A percentile compares a stretch with the other conserved stretches of the same genome.
Conservation (phyloP, 2,888 invertebrate genomes). For the Boloria selene region DNA sequence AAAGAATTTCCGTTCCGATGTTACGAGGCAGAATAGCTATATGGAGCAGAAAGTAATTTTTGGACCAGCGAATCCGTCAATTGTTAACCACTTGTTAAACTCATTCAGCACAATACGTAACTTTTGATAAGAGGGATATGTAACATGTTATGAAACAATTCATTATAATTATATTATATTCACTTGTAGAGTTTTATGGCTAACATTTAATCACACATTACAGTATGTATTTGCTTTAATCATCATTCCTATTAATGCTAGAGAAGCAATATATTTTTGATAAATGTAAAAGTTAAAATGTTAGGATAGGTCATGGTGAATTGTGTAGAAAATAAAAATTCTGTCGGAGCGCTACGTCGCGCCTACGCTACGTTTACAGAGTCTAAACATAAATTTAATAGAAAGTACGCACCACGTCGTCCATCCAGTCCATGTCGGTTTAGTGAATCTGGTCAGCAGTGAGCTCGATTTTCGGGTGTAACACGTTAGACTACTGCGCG, state of each 20-base stretch:
- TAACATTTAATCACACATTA: background rate
- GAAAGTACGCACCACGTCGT: constrained; percentile 75
- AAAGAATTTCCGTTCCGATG: constrained; percentile 40
- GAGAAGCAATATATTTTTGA: constrained; percentile 19
- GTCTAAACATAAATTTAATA: constrained; percentile 35
- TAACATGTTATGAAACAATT: constrained; percentile 15
- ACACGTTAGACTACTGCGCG: constrained; percentile 74
- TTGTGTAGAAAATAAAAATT: constrained; percentile 47
- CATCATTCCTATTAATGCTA: background rate
- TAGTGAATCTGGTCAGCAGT: constrained; percentile 64
- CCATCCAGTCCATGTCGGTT: constrained; percentile 79
- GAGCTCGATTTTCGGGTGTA: constrained; percentile 63
- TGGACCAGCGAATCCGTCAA: constrained; percentile 40
- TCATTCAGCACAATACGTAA: constrained; percentile 31
- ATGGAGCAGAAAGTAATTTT: constrained; percentile 43
- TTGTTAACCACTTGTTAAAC: constrained; percentile 46
- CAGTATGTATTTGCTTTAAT: background rate
- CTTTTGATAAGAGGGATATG: constrained; percentile 28
- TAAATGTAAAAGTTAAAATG: constrained; percentile 54
- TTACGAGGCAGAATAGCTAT: constrained; percentile 39
- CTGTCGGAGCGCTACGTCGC: constrained; percentile 13
- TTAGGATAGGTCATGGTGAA: constrained; percentile 79
- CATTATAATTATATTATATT: constrained; percentile 8
- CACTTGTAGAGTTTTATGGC: constrained; percentile 1
- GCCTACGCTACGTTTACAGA: background rate